phyloP scores from a whole-genome alignment of 2,888 invertebrate species.

The Gari tellinella region DNA sequence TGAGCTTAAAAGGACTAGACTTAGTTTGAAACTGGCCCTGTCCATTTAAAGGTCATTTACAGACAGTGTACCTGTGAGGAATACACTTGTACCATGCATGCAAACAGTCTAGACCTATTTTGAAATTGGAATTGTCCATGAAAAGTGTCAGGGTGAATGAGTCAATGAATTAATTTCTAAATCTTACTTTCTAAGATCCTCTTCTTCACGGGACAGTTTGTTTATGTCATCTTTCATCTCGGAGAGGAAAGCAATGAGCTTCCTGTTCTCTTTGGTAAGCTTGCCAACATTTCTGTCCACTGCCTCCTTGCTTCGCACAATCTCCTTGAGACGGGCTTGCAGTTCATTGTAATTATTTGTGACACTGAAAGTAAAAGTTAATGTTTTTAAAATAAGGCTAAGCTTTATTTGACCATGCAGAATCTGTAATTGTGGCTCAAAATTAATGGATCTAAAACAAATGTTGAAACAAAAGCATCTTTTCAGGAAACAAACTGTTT shows the following conservation, averaged over 20 bases:
- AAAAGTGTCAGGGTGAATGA: too few relatives aligned
- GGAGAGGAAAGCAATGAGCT: slow-evolving; percentile 26
- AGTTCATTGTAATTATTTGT: slow-evolving; percentile 45
- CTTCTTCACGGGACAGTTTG: slow-evolving; percentile 26
- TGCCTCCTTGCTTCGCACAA: slow-evolving; percentile 5
- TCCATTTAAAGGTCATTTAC: too few relatives aligned
- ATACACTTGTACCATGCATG: too few relatives aligned
- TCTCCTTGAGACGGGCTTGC: slow-evolving; percentile 28
- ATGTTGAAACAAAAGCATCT: not conserved
- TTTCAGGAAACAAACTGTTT: not conserved
- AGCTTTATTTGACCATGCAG: not conserved
- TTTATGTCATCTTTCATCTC: slow-evolving; percentile 33
- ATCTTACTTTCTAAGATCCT: slow-evolving; percentile 37
- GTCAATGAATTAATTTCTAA: too few relatives aligned
- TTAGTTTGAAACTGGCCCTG: too few relatives aligned
- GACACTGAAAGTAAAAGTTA: slow-evolving; percentile 25
- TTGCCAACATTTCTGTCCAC: slow-evolving; percentile 21
- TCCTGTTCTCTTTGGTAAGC: slow-evolving; percentile 33
- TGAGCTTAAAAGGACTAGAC: too few relatives aligned
- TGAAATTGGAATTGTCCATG: too few relatives aligned
- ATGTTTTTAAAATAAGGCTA: not conserved
- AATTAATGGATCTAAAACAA: not conserved
- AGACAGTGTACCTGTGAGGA: too few relatives aligned
- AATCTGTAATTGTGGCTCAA: not conserved
- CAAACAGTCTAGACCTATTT: too few relatives aligned